A percentile compares a stretch with the other conserved stretches of the same genome.
These are phyloP conservation scores for Scaptomyza flava DNA, from an alignment of 2,888 invertebrate genomes.

Conservation along the genomic window DNA sequence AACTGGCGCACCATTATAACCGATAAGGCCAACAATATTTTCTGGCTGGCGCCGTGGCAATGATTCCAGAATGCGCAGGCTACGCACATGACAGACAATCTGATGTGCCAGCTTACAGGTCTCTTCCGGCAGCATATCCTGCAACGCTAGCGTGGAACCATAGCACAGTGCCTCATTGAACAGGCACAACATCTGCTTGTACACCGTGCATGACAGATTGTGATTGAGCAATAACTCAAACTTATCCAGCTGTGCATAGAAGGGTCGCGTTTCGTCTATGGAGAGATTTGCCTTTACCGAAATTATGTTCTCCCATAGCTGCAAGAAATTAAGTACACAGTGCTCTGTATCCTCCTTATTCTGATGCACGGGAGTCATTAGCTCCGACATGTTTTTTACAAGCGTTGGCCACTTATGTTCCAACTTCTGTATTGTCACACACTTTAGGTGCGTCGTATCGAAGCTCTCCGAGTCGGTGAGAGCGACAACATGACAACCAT, in stretches of 20 bases:
- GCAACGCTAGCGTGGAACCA: constrained; percentile 94
- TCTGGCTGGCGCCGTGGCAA: constrained; percentile 83
- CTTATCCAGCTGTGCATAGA: constrained; percentile 92
- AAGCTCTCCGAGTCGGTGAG: constrained; percentile 92
- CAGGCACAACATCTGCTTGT: constrained; percentile 92
- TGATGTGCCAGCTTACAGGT: constrained; percentile 94
- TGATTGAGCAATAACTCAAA: constrained; percentile 90
- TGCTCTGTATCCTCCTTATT: constrained; percentile 86
- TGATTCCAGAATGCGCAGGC: constrained; percentile 88
- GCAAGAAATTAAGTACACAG: constrained; percentile 92
- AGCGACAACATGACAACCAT: constrained; percentile 82
- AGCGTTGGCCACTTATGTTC: constrained; percentile 94
- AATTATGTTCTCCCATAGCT: constrained; percentile 95
- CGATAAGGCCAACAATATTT: constrained; percentile 82
- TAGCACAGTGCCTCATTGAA: constrained; percentile 96
- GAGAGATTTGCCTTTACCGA: constrained; percentile 96
- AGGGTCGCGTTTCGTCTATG: constrained; percentile 94
- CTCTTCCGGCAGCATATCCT: constrained; percentile 94
- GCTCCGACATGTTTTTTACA: constrained; percentile 88
- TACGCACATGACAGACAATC: constrained; percentile 93
- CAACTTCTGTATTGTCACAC: constrained; percentile 92
- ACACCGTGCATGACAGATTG: constrained; percentile 91
- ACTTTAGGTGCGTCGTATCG: constrained; percentile 94
- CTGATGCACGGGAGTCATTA: constrained; percentile 69
- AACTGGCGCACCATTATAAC: constrained; percentile 80